phyloP scores from a whole-genome alignment of 2,113 vertebrate species.

The Pterocles orientalis region DNA sequence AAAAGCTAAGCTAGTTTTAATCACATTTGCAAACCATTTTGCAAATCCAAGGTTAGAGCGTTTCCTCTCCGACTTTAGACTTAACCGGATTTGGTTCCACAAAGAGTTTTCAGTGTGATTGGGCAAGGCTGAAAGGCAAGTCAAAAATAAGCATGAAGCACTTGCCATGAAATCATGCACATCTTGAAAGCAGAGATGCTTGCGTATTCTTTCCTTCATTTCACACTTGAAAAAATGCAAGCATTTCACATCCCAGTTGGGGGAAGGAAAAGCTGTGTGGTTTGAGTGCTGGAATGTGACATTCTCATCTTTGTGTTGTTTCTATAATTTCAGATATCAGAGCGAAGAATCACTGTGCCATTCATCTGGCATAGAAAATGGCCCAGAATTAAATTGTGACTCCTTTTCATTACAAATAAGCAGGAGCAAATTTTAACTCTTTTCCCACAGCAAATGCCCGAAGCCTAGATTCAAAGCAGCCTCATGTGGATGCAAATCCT shows the following conservation, averaged over 20 bases:
- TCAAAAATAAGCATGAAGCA: background rate
- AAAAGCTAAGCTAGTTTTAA: background rate
- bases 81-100: background rate
- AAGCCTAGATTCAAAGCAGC: background rate
- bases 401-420: constrained; percentile 18
- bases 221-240: background rate
- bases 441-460: background rate
- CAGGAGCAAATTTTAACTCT: background rate
- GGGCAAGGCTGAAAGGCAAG: background rate
- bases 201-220: background rate
- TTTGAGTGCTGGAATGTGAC: background rate
- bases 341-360: background rate
- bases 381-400: background rate
- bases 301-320: background rate
- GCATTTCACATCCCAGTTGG: background rate
- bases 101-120: background rate
- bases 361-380: background rate
- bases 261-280: background rate
- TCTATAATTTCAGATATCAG: background rate
- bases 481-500: background rate
- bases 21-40: background rate
- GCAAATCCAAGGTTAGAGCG: background rate
- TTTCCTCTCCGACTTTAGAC: background rate
- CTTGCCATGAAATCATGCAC: background rate
- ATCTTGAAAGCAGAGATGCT: background rate